These are phyloP conservation scores for Chrysopa pallens DNA, from an alignment of 1,140 invertebrate species.

Conservation along the genomic window DNA sequence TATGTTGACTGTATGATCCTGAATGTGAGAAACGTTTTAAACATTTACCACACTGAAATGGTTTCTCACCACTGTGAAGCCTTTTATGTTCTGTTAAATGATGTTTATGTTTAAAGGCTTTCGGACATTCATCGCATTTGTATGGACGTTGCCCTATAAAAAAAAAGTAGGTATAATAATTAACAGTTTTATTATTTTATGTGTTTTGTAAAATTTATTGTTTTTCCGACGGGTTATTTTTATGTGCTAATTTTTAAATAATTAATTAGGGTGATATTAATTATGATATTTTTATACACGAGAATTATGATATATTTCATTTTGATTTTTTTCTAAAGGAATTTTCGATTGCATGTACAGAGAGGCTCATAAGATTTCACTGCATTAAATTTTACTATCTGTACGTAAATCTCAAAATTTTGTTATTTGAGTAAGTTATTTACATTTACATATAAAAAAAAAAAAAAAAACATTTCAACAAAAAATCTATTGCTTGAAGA, in stretches of 20 bases:
- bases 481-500: no score
- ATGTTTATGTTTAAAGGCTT: constrained; percentile 99
- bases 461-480: no score
- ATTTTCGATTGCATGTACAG: no score
- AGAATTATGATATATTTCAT: not conserved
- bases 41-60: constrained; percentile 97
- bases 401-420: no score
- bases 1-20: constrained; percentile 98
- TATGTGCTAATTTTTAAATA: constrained; percentile 5
- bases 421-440: no score
- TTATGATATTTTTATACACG: not conserved
- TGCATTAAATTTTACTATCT: no score
- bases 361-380: no score
- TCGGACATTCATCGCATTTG: constrained; percentile 94
- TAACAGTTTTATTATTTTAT: constrained; percentile 1
- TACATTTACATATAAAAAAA: no score
- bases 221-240: no score
- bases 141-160: constrained; percentile 89
- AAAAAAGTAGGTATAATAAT: constrained; percentile 7
- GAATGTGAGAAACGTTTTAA: constrained; percentile 98
- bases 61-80: constrained; percentile 96
- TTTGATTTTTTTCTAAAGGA: no score
- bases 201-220: not conserved
- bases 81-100: constrained; percentile 98
- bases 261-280: not conserved